Conservation (phyloP, 2,113 vertebrate genomes). For the Vanacampus margaritifer region DNA sequence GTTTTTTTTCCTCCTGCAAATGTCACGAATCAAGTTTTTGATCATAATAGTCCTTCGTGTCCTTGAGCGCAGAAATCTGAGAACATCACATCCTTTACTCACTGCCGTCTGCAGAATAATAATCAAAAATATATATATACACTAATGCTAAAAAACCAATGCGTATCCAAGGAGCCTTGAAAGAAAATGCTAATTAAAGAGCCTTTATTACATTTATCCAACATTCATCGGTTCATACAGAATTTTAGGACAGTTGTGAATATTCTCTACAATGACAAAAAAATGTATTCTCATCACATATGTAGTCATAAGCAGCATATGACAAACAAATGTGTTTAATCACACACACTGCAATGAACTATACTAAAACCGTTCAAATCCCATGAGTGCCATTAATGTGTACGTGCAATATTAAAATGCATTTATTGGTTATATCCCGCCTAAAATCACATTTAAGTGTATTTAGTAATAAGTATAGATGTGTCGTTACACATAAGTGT, state of each 20-base stretch:
- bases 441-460: no score
- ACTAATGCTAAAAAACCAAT: neutral
- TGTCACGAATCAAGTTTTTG: slow-evolving; percentile 27
- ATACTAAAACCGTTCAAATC: no score
- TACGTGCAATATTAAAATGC: no score
- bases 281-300: no score
- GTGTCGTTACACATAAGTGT: no score
- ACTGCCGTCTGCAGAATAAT: slow-evolving; percentile 9
- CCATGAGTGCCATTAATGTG: no score
- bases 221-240: neutral
- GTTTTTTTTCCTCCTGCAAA: slow-evolving; percentile 2
- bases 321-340: neutral
- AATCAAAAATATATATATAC: neutral
- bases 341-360: no score
- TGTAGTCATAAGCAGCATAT: neutral
- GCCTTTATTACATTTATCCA: neutral
- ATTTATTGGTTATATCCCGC: no score
- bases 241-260: neutral
- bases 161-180: neutral
- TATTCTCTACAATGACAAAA: neutral
- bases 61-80: slow-evolving; percentile 47
- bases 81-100: slow-evolving; percentile 34
- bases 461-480: no score
- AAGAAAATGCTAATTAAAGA: neutral
- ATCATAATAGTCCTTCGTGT: slow-evolving; percentile 31